A percentile compares a stretch with the other conserved stretches of the same genome.
These are phyloP conservation scores for Heliocidaris erythrogramma DNA, from an alignment of 35 echinoderm and acorn worm genomes.

Conservation along the genomic window DNA sequence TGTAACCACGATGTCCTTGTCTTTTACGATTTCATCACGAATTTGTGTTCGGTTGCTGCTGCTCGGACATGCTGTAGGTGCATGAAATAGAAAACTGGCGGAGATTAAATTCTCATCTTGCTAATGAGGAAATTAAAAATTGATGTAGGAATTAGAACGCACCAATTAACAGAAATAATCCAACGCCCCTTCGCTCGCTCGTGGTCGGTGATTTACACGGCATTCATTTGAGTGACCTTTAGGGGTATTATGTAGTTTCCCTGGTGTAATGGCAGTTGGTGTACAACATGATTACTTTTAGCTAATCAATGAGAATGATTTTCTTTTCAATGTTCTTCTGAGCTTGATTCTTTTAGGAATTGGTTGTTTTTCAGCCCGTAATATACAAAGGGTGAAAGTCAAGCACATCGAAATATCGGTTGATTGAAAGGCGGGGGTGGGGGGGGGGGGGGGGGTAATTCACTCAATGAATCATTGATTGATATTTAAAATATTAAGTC, in stretches of 20 bases:
- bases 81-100: conserved; percentile 1
- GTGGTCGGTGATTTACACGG: background rate
- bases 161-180: conserved; percentile 3
- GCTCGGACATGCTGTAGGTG: background rate
- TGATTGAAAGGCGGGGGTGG: too few species aligned
- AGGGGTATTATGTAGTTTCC: too few species aligned
- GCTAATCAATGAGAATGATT: background rate
- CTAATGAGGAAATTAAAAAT: conserved; percentile 19
- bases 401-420: too few species aligned
- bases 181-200: background rate
- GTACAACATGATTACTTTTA: background rate
- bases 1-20: background rate
- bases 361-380: too few species aligned
- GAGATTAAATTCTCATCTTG: conserved; percentile 17
- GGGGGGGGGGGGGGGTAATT: too few species aligned
- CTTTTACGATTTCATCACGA: conserved; percentile 17
- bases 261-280: background rate
- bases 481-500: too few species aligned
- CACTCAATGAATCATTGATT: too few species aligned
- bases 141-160: conserved; percentile 2
- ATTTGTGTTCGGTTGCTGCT: background rate
- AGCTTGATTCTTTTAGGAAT: too few species aligned
- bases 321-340: background rate
- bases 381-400: too few species aligned
- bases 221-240: background rate